Percentiles rank a stretch among this genome's conserved stretches.
These are phyloP conservation scores for Bufo bufo DNA, from an alignment of 2,113 vertebrate genomes.

Conservation along the genomic window DNA sequence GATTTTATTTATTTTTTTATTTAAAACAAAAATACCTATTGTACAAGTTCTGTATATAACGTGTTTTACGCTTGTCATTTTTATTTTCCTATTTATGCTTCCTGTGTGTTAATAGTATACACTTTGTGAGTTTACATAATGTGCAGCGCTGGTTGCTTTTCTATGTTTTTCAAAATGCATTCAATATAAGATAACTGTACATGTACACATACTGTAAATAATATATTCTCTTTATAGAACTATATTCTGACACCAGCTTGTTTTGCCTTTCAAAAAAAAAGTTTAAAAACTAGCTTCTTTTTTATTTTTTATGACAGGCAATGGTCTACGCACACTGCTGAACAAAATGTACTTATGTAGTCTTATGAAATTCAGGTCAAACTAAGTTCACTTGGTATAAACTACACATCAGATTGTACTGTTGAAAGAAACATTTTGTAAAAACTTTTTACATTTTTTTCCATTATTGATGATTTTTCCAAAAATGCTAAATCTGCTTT, in stretches of 20 bases:
- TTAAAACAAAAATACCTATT: slow-evolving; percentile 86
- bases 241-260: slow-evolving; percentile 61
- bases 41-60: slow-evolving; percentile 79
- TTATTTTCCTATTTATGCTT: slow-evolving; percentile 76
- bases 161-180: slow-evolving; percentile 68
- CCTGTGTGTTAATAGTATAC: slow-evolving; percentile 70
- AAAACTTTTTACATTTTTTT: background rate
- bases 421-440: background rate
- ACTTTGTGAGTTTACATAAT: slow-evolving; percentile 77
- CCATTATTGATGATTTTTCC: background rate
- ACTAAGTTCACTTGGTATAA: slow-evolving; percentile 34
- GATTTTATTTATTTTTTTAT: slow-evolving; percentile 99
- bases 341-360: slow-evolving; percentile 31
- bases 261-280: slow-evolving; percentile 60
- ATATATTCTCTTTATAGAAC: slow-evolving; percentile 58
- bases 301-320: slow-evolving; percentile 50
- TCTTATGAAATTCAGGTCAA: slow-evolving; percentile 34
- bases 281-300: slow-evolving; percentile 36
- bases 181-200: slow-evolving; percentile 67
- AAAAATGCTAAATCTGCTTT: background rate
- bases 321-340: slow-evolving; percentile 50
- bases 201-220: slow-evolving; percentile 62
- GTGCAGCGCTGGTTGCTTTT: slow-evolving; percentile 76
- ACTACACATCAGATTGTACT: background rate
- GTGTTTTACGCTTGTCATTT: slow-evolving; percentile 70